A percentile compares a stretch with the other conserved stretches of the same genome.
Conservation (phyloP, 2,113 vertebrate genomes). For the Myrmecobius fasciatus region DNA sequence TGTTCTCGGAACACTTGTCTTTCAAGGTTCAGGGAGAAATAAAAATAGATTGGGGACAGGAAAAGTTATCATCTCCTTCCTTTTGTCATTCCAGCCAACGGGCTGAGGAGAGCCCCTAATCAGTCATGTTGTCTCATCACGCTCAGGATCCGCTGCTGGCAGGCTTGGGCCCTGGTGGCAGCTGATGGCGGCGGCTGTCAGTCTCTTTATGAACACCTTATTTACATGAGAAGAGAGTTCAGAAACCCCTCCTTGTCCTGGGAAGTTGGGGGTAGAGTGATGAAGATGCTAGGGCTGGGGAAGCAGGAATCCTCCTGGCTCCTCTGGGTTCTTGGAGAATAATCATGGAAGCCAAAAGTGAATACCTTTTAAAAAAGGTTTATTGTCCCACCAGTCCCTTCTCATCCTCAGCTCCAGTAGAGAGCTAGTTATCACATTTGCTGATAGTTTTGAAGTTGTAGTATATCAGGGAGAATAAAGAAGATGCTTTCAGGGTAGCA, state of each 20-base stretch:
- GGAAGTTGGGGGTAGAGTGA: not conserved
- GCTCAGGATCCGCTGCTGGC: not conserved
- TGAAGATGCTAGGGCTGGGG: too few species aligned
- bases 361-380: not conserved
- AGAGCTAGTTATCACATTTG: not conserved
- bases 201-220: fast-evolving
- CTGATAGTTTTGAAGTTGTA: not conserved
- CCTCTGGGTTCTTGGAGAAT: not conserved
- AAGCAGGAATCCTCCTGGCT: not conserved
- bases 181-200: not conserved
- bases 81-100: not conserved
- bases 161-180: fast-evolving
- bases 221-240: not conserved
- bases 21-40: constrained; percentile 62
- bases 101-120: not conserved
- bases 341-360: not conserved
- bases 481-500: not conserved
- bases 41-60: not conserved
- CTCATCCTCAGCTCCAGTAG: not conserved
- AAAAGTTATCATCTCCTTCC: not conserved
- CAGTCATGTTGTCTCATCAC: constrained; percentile 16
- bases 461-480: not conserved
- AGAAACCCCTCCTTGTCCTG: not conserved
- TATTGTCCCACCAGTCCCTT: not conserved
- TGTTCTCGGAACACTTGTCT: constrained; percentile 29